Conservation (phyloP, 2,888 invertebrate genomes). For the Spodoptera picta region DNA sequence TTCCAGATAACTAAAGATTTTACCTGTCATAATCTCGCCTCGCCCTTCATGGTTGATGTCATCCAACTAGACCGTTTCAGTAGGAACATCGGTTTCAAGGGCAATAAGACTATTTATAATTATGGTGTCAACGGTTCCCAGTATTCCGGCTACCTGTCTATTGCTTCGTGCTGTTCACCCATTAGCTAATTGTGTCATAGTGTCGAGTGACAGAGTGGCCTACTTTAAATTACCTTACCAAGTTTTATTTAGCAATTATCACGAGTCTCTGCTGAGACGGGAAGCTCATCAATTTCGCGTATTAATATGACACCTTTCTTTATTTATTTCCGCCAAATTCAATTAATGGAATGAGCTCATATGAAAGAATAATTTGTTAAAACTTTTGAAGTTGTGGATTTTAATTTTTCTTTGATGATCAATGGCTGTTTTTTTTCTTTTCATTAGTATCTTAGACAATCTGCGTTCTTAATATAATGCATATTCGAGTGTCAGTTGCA, state of each 20-base stretch:
- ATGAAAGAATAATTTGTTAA: not conserved
- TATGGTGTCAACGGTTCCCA: slow-evolving; percentile 39
- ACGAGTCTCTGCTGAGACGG: slow-evolving; percentile 28
- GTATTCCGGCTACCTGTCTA: slow-evolving; percentile 28
- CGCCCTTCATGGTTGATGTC: slow-evolving; percentile 17
- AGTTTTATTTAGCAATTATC: slow-evolving; percentile 56
- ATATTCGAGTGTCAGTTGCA: too few species aligned
- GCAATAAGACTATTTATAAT: slow-evolving; percentile 31
- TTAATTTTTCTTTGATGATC: not conserved
- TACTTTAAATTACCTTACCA: slow-evolving; percentile 54
- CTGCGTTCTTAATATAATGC: not conserved
- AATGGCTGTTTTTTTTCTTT: not conserved
- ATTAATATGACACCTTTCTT: slow-evolving; percentile 12
- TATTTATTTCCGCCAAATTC: slow-evolving; percentile 1
- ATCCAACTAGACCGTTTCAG: slow-evolving; percentile 12
- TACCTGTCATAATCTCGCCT: not conserved
- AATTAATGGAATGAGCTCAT: not conserved
- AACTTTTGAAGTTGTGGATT: slow-evolving; percentile 1
- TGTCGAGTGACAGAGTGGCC: slow-evolving; percentile 60
- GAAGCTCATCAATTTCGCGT: slow-evolving; percentile 17
- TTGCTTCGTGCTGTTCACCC: slow-evolving; percentile 49
- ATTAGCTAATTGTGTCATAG: slow-evolving; percentile 66
- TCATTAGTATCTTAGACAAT: not conserved
- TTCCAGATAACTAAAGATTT: not conserved
- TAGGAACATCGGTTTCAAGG: slow-evolving; percentile 37